Evolutionary conservation across 2,113 vertebrate species (phyloP), one percentile per base, ranked within the genome.

Genomic region (Tetraodon nigroviridis): DNA sequence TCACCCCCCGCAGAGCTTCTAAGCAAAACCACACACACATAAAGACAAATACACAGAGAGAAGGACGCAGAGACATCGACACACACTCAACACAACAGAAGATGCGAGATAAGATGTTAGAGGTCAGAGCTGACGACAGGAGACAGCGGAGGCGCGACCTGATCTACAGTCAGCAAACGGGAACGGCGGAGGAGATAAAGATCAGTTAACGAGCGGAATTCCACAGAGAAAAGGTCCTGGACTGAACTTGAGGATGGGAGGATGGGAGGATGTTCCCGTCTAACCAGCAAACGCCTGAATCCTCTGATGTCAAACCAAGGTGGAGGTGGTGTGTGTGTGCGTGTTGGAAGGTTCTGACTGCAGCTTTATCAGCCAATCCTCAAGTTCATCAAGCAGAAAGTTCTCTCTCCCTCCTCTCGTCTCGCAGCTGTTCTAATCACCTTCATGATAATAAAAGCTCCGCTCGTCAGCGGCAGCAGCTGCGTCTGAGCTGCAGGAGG

Each of bases 1-100:
- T 97, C 72, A 98, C 87, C 21, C 96, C 96, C 74, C 94, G 91
- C 88, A 97, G 92, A 75, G 97, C 96, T 88, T 97, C 95, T 98
- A 90, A 54, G 68, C 80, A 64, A 55, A 89, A 86, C 86, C 62
- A 90, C 62, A 80, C 60, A 81, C 56, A 71, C 76, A 78, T 47
- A 73, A 32, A 62, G 47, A 80, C 61, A 53, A 20, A 64, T 40
- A 62, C 55, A 71, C 19, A 64, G 57, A 61, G 48, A 55, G 18
- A 61, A 32, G 16, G 46, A 75, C 27, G 68, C 16, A 58, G 7
- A 57, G 0, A 68, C 51, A 58, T 18, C 50, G 13, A 53, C 51
- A 65, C 0, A 56, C n/a, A 67, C 37, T 55, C 47, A 71, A 37
- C 32, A 37, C 32, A 12, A 37, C 32, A 37, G 3, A 8, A 37